A percentile compares a stretch with the other conserved stretches of the same genome.
Evolutionary conservation across 2,888 invertebrate genomes (phyloP).

Genomic region (Panopea generosa): DNA sequence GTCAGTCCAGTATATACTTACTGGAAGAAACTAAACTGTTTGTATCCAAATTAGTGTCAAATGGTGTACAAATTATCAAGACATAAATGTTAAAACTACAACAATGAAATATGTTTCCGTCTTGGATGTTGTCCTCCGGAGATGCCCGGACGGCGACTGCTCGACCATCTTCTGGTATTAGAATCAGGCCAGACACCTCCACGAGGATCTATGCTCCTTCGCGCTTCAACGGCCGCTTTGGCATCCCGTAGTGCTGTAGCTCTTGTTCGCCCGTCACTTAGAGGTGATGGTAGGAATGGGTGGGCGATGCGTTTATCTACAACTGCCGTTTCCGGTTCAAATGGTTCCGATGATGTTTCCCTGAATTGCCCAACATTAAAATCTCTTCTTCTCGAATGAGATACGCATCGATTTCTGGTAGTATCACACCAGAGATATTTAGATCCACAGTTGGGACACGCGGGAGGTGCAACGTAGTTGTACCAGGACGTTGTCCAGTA

Average conservation of each 20-base stretch:
- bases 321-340: conserved; percentile 10
- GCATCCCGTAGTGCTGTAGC: conserved; percentile 36
- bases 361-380: not conserved
- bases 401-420: conserved; percentile 31
- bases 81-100: too few relatives aligned
- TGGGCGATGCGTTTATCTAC: conserved; percentile 13
- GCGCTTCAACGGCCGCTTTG: conserved; percentile 14
- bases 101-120: too few relatives aligned
- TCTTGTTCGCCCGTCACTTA: conserved; percentile 19
- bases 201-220: too few relatives aligned
- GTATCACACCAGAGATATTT: conserved; percentile 40
- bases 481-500: conserved; percentile 29
- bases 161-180: too few relatives aligned
- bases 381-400: conserved; percentile 15
- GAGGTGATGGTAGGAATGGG: conserved; percentile 11
- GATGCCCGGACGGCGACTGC: too few relatives aligned
- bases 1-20: too few relatives aligned
- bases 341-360: conserved; percentile 1
- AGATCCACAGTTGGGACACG: conserved; percentile 49
- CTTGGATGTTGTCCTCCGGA: too few relatives aligned
- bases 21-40: too few relatives aligned
- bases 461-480: conserved; percentile 42
- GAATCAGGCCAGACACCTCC: too few relatives aligned
- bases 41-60: too few relatives aligned
- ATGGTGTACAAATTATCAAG: too few relatives aligned